phyloP scores from a whole-genome alignment of 2,113 vertebrate species.

The Periophthalmus modestus region DNA sequence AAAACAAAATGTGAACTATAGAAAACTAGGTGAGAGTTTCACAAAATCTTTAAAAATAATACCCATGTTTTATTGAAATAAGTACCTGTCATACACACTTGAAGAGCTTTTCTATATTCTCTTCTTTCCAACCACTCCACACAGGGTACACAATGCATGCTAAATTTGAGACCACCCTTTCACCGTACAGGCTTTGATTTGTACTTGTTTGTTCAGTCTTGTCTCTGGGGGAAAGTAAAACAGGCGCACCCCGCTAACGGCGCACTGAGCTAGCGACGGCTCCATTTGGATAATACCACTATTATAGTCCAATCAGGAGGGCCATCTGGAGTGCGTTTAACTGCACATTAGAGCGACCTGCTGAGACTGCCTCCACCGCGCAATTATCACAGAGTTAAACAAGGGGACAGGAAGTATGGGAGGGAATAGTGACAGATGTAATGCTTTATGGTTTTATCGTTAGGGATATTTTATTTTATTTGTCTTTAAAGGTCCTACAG shows the following conservation, averaged over 20 bases:
- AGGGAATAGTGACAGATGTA: neutral
- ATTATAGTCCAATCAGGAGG: slow-evolving; percentile 48
- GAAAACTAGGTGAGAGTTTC: too few species aligned
- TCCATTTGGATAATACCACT: slow-evolving; percentile 34
- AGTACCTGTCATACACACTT: too few species aligned
- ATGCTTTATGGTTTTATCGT: too few species aligned
- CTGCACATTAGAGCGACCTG: slow-evolving; percentile 32
- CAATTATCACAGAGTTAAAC: neutral
- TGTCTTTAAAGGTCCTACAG: too few species aligned
- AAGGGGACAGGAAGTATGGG: neutral
- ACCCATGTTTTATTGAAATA: too few species aligned
- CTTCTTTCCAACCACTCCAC: neutral
- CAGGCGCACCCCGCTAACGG: slow-evolving; percentile 10
- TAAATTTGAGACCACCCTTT: neutral
- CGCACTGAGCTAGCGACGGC: slow-evolving; percentile 26
- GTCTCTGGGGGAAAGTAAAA: neutral
- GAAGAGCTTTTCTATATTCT: neutral
- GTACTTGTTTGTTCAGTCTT: neutral
- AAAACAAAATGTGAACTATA: too few species aligned
- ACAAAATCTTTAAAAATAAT: too few species aligned
- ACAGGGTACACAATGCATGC: neutral
- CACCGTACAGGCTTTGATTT: neutral
- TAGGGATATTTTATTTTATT: too few species aligned
- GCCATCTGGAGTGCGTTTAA: slow-evolving; percentile 52
- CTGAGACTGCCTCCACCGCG: neutral